These are phyloP conservation scores for Eupithecia exiguata DNA, from an alignment of 2,888 invertebrate species.

Conservation along the genomic window DNA sequence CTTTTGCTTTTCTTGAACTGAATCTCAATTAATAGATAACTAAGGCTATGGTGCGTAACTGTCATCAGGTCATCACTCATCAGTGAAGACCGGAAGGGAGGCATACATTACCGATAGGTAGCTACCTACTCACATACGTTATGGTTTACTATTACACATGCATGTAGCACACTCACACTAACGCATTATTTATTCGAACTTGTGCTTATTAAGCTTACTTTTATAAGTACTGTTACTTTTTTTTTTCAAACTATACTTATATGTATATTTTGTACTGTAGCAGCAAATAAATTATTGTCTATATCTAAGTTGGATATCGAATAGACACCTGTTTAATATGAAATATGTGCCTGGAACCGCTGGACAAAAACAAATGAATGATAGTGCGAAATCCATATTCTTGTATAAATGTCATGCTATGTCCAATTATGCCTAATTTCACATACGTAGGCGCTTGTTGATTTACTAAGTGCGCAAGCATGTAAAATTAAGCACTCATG, in stretches of 20 bases:
- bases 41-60: constrained; percentile 58
- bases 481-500: too few relatives aligned
- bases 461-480: too few relatives aligned
- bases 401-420: too few relatives aligned
- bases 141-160: constrained; percentile 48
- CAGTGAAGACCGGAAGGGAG: constrained; percentile 65
- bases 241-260: too few relatives aligned
- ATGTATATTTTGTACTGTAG: too few relatives aligned
- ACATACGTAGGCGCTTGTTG: too few relatives aligned
- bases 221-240: too few relatives aligned
- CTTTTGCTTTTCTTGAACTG: constrained; percentile 3
- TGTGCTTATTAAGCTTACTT: constrained; percentile 58
- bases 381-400: too few relatives aligned
- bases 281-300: too few relatives aligned
- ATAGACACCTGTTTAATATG: background rate
- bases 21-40: constrained; percentile 17
- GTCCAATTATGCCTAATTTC: too few relatives aligned
- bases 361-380: background rate
- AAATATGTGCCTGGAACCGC: background rate
- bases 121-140: constrained; percentile 61
- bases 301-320: background rate
- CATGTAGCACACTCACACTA: constrained; percentile 61
- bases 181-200: constrained; percentile 60
- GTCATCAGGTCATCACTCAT: constrained; percentile 49
- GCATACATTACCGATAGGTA: constrained; percentile 33